Evolutionary conservation across 2,888 invertebrate genomes (phyloP), one percentile per base, ranked within the genome.

Genomic region (Chrysina gloriosa): DNA sequence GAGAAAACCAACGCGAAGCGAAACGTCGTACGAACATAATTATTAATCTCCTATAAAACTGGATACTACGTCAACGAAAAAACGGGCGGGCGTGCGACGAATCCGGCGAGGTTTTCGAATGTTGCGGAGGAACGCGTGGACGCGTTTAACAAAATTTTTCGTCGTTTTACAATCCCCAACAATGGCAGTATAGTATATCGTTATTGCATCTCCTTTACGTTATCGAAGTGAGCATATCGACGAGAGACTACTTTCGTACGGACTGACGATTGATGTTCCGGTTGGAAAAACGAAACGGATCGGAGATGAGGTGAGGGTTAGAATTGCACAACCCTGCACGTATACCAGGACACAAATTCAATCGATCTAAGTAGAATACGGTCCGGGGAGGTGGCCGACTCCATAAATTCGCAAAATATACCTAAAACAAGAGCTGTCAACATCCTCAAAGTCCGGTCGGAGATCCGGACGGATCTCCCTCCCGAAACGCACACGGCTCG

Each of bases 331-430:
- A 70, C 74, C 74, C 75, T 70, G 71, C 67, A 66, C 65, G 69
- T 75, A 42, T 47, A 54, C 66, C 71, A 78, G 77, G 78, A 78
- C 77, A 77, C 77, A 75, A 77, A 77, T 76, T 74, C 77, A 77
- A 79, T 80, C 79, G 79, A 79, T 80, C 75, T 75, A 71, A 78
- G 74, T 75, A 71, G 73, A 68, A 72, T 72, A 70, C 65, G 70
- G 70, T 61, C 69, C 71, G 68, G 74, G 71, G 74, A 74, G 73
- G 72, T 73, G 74, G 72, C 75, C 72, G 71, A 72, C 65, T 70
- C 66, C 65, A 63, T 70, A 74, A 73, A 71, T 73, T 71, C 68
- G 45, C 66, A 72, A 71, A 72, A 72, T 71, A 73, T 72, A 66
- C 68, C 65, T 69, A 69, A 69, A 63, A 61, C 69, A 65, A 64